Percentiles rank a stretch among this genome's conserved stretches.
Conservation (phyloP, 2,113 vertebrate genomes). For the Shinisaurus crocodilurus region DNA sequence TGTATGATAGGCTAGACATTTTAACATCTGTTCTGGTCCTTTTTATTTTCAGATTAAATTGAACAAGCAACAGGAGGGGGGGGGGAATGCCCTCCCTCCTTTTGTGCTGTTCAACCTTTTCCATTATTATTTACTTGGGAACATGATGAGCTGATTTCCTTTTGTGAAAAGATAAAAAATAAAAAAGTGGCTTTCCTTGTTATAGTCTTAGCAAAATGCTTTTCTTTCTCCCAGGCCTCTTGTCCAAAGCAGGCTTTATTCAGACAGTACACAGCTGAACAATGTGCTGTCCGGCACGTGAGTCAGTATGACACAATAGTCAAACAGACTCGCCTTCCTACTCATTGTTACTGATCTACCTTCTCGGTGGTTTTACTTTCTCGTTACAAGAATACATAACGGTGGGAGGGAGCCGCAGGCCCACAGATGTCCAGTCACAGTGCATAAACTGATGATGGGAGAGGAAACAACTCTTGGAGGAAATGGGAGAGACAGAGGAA, state of each 20-base stretch:
- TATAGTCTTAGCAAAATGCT: not conserved
- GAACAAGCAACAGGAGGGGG: no score
- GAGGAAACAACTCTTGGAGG: slow-evolving; percentile 64
- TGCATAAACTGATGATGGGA: slow-evolving; percentile 26
- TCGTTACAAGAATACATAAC: not conserved
- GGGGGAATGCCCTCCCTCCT: not conserved
- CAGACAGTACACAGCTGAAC: not conserved
- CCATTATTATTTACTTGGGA: slow-evolving; percentile 4
- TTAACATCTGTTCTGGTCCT: not conserved
- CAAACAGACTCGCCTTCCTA: slow-evolving; percentile 3
- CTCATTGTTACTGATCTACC: accelerated
- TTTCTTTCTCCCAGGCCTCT: not conserved
- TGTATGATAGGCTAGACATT: not conserved
- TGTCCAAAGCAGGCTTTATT: not conserved
- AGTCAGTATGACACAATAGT: not conserved
- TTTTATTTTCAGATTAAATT: not conserved
- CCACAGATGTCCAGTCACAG: not conserved
- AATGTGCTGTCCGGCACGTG: not conserved
- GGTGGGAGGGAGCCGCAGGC: slow-evolving; percentile 33
- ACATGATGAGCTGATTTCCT: not conserved
- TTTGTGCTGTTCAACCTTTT: not conserved
- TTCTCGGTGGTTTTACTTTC: not conserved
- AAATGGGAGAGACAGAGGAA: slow-evolving; percentile 78
- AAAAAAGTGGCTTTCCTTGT: not conserved
- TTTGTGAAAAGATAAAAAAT: not conserved